Evolutionary conservation across 2,797 vertebrate genomes (phyloP).

Genomic region (Amblyraja radiata): DNA sequence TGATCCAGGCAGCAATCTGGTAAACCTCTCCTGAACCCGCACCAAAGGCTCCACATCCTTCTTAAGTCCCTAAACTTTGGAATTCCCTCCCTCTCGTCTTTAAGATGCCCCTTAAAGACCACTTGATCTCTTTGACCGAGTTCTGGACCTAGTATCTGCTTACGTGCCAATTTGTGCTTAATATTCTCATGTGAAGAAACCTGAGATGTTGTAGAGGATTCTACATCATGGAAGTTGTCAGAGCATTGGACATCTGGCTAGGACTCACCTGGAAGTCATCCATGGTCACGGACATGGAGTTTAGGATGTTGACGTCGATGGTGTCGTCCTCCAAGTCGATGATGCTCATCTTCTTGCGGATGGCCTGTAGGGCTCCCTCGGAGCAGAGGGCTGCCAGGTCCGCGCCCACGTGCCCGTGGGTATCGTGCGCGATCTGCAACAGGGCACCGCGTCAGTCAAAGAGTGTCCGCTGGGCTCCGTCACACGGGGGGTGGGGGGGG

Average conservation of each 20-base stretch:
- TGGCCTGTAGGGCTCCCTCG: constrained; percentile 54
- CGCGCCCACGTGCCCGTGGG: constrained; percentile 52
- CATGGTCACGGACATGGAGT: constrained; percentile 55
- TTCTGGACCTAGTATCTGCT: background rate
- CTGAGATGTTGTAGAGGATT: background rate
- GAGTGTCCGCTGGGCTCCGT: background rate
- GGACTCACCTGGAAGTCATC: constrained; percentile 52
- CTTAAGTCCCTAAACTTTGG: background rate
- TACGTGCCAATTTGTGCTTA: background rate
- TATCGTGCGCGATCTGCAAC: constrained; percentile 46
- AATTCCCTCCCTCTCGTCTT: background rate
- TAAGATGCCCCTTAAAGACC: background rate
- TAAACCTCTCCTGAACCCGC: too few species aligned
- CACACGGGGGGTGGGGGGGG: too few species aligned
- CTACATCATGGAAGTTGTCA: background rate
- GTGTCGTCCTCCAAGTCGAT: constrained; percentile 56
- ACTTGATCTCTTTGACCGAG: background rate
- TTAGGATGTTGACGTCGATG: constrained; percentile 54
- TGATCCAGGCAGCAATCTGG: too few species aligned
- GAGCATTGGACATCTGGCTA: too few species aligned
- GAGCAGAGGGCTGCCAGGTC: constrained; percentile 55
- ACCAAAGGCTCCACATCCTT: background rate
- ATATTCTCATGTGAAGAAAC: background rate
- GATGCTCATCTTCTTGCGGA: constrained; percentile 55
- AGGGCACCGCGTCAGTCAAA: background rate